Base-by-base conservation (phyloP, 35 echinoderm and acorn worm species). In the Apostichopus japonicus region DNA sequence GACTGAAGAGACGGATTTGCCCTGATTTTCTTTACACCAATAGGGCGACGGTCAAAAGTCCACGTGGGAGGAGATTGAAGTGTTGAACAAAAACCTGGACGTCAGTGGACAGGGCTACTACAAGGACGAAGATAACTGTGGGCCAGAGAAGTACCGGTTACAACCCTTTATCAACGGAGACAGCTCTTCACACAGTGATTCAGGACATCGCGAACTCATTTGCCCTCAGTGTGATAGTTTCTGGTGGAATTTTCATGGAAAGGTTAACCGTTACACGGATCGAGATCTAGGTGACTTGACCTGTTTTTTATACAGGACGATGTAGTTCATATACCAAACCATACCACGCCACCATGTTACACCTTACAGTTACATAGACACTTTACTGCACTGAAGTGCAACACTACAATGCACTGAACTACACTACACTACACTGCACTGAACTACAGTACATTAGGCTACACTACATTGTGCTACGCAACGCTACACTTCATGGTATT, bases 181-280 rank as follows among this genome's bases (percentile, higher is more conserved):
- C 71, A 75, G 13, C 5, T 21, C 4, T 19, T 59, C n/a, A 57
- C 54, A 57, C 54, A 84, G 10, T 54, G 33, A 55, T 17, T 8
- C 24, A 55, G 11, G 17, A 15, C 8, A 55, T n/a, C 4, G 11
- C 5, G 78, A 57, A 17, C 8, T 11, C 51, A 23, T 8, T 11
- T 84, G 81, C 15, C 24, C 9, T 5, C 54, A 58, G 21, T 84
- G 81, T 57, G 81, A 56, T 23, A 84, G 81, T 6, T 84, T 23
- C 81, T 84, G 81, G 81, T 84, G 81, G 81, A 84, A 84, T 24
- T 24, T 57, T 51, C 24, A 84, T 8, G 81, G 81, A n/a, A 84
- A 23, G 56, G 9, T 51, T 7, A 23, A 58, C 8, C 54, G 53
- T n/a, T 84, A 84, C 15, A 59, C 53, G 15, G 81, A 84, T 22